These are phyloP conservation scores for Zaprionus vittiger DNA, from an alignment of 1,140 invertebrate genomes.

Conservation along the genomic window DNA sequence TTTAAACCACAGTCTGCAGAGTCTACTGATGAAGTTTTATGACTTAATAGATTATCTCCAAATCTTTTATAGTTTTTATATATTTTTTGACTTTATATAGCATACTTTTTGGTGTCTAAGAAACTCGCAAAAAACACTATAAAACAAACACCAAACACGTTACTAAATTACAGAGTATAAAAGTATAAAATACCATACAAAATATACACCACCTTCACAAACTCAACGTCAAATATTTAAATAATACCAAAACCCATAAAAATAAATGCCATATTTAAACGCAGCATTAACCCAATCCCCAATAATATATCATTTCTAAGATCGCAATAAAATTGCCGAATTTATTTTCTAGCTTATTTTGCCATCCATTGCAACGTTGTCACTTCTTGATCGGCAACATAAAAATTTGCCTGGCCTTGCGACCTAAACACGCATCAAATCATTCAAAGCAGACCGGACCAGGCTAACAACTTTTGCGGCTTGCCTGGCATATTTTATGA, in stretches of 20 bases:
- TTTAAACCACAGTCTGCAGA: no score
- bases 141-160: not conserved
- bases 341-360: constrained; percentile 5
- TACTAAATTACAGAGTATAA: not conserved
- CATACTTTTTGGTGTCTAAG: not conserved
- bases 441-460: constrained; percentile 15
- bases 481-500: constrained; percentile 55
- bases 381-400: constrained; percentile 35
- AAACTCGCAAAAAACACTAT: not conserved
- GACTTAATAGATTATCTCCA: no score
- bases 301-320: constrained; percentile 11
- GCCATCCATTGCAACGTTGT: constrained; percentile 2
- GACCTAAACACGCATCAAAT: constrained; percentile 19
- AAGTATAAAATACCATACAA: not conserved
- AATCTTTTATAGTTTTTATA: no score
- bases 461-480: constrained; percentile 50
- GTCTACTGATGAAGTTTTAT: no score
- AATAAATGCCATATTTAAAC: not conserved
- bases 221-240: constrained; percentile 1
- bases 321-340: constrained; percentile 15
- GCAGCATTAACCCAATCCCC: constrained; percentile 1
- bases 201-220: not conserved
- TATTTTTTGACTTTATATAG: no score
- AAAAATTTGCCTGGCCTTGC: constrained; percentile 4
- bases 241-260: constrained; percentile 8